Percentiles rank a stretch among this genome's conserved stretches.
phyloP scores from a whole-genome alignment of 2,113 vertebrate species.

The Chloropsis cyanopogon region DNA sequence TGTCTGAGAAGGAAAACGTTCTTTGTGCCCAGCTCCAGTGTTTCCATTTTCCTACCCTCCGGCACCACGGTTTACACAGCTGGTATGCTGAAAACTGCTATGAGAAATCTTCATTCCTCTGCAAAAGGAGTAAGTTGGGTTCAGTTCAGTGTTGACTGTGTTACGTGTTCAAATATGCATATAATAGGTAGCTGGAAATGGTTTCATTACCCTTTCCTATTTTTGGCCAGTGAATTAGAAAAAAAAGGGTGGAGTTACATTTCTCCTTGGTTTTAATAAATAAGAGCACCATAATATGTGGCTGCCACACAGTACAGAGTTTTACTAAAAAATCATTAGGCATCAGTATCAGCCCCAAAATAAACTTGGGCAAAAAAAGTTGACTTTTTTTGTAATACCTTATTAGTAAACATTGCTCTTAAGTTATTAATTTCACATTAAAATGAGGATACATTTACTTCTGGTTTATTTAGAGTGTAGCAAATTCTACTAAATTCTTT shows the following conservation, averaged over 20 bases:
- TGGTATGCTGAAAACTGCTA: constrained; percentile 97
- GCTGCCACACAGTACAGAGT: not conserved
- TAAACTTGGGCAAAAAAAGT: not conserved
- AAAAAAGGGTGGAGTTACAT: not conserved
- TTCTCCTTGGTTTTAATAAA: not conserved
- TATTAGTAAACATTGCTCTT: not conserved
- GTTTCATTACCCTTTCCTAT: not conserved
- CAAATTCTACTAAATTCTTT: not conserved
- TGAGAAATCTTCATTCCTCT: constrained; percentile 92
- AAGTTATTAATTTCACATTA: not conserved
- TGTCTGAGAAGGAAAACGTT: constrained; percentile 85
- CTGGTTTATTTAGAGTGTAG: not conserved
- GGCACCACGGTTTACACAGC: constrained; percentile 89
- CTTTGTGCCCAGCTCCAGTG: constrained; percentile 94
- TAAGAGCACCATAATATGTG: not conserved
- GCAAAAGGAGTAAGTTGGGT: constrained; percentile 88
- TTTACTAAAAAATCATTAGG: not conserved
- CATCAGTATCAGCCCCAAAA: not conserved
- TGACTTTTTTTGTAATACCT: not conserved
- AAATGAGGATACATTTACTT: not conserved
- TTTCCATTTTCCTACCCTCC: constrained; percentile 86
- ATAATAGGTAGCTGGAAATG: not conserved
- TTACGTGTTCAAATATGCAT: not conserved
- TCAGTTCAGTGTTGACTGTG: not conserved
- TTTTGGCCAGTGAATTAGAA: not conserved